These are phyloP conservation scores for Trichomycterus rosablanca DNA, from an alignment of 2,113 vertebrate species.

Conservation along the genomic window DNA sequence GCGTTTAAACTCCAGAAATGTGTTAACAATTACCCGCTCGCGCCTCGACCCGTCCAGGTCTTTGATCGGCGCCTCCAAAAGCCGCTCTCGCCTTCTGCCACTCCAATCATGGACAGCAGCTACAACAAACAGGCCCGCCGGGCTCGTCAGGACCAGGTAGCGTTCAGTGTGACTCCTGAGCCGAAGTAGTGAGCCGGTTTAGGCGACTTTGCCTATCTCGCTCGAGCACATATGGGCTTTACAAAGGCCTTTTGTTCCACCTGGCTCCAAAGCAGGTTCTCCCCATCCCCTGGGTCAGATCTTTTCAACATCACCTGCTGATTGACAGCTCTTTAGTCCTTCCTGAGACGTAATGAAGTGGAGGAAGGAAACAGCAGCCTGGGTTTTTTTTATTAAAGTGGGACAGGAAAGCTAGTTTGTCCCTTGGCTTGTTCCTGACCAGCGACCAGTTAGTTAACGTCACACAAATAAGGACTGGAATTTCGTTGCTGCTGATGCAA, in stretches of 20 bases:
- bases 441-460: too few species aligned
- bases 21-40: constrained; percentile 52
- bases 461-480: too few species aligned
- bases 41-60: constrained; percentile 29
- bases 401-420: too few species aligned
- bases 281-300: neutral
- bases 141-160: constrained; percentile 7
- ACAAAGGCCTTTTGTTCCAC: constrained; percentile 29
- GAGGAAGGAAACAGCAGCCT: neutral
- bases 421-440: too few species aligned
- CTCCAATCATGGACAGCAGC: too few species aligned
- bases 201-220: too few species aligned
- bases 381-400: too few species aligned
- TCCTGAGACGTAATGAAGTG: too few species aligned
- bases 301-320: constrained; percentile 9
- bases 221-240: neutral
- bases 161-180: constrained; percentile 9
- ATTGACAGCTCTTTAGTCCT: constrained; percentile 3
- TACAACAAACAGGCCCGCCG: constrained; percentile 26
- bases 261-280: constrained; percentile 1
- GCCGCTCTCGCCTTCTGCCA: constrained; percentile 18
- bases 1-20: constrained; percentile 42
- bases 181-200: constrained; percentile 5
- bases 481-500: too few species aligned
- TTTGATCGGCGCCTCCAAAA: constrained; percentile 36